phyloP scores from a whole-genome alignment of 2,113 vertebrate species.

The Mungos mungo region DNA sequence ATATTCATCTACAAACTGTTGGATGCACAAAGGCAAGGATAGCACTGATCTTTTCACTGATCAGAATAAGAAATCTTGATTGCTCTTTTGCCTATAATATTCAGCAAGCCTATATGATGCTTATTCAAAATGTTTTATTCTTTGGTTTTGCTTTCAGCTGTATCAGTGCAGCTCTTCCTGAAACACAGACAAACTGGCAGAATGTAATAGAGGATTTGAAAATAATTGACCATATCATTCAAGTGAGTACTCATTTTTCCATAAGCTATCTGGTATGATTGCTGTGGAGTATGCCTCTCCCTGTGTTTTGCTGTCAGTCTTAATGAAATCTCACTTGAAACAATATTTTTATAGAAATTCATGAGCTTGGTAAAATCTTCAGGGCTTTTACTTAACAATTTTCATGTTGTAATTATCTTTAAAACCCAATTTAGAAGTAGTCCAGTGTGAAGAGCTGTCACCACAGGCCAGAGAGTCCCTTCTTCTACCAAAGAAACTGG shows the following conservation, averaged over 20 bases:
- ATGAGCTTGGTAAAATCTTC: neutral
- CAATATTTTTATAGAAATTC: neutral
- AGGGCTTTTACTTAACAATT: neutral
- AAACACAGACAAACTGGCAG: slow-evolving; percentile 81
- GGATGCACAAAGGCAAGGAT: neutral
- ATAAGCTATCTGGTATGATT: neutral
- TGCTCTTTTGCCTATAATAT: neutral
- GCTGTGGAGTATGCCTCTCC: neutral
- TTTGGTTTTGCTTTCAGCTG: slow-evolving; percentile 70
- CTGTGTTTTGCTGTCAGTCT: neutral
- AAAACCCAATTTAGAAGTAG: neutral
- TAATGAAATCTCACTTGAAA: slow-evolving; percentile 6
- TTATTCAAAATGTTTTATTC: neutral
- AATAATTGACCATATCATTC: slow-evolving; percentile 63
- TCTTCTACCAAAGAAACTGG: neutral
- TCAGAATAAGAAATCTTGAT: neutral
- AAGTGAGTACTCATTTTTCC: slow-evolving; percentile 77
- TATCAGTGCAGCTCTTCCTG: slow-evolving; percentile 77
- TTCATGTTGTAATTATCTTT: neutral
- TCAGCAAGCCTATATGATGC: neutral
- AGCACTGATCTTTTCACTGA: neutral
- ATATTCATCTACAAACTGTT: neutral
- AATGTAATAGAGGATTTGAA: slow-evolving; percentile 79
- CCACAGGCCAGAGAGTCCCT: neutral
- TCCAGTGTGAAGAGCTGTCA: neutral